Evolutionary conservation across 2,797 vertebrate genomes (phyloP), one percentile per base, ranked within the genome.

Genomic region (Peromyscus eremicus): DNA sequence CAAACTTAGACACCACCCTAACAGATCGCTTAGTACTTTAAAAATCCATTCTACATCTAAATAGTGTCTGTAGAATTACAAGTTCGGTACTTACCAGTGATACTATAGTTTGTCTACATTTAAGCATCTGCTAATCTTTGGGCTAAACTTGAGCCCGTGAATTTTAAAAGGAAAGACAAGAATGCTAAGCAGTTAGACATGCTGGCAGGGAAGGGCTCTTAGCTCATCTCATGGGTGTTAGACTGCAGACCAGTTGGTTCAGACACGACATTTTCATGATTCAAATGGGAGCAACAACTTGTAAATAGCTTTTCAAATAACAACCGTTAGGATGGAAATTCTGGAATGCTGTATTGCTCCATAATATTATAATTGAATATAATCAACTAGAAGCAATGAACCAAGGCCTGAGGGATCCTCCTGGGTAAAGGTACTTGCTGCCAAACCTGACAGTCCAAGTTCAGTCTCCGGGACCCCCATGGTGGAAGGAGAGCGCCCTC

Each of bases 291-390:
- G 80, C 85, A 92, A 75, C 37, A 66, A 49, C 2, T 34, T 83
- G 19, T 66, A 89, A 80, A 94, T 90, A 92, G 46, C 57, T 92
- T 96, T 96, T 96, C 87, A 96, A 76, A 43, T 86, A 93, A 77
- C 85, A 97, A 70, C 75, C 87, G 73, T 80, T 91, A 62, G 75
- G 46, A 71, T 90, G 66, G 94, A 96, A 66, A 97, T 68, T 34
- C 80, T 81, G 40, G 92, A 95, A 89, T 89, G 76, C 79, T 55
- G 27, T 16, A 64, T 92, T 91, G 79, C 81, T 91, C 66, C 60
- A 75, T 80, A 32, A 94, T 71, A 21, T 79, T 89, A 19, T 87
- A 52, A 64, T 73, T 94, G 43, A 91, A 52, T 93, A 37, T 71
- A 34, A 55, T 71, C 62, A 62, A 2, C 70, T 93, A 60, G 2